These are phyloP conservation scores for Maniola hyperantus DNA, from an alignment of 2,888 invertebrate genomes.

Conservation along the genomic window DNA sequence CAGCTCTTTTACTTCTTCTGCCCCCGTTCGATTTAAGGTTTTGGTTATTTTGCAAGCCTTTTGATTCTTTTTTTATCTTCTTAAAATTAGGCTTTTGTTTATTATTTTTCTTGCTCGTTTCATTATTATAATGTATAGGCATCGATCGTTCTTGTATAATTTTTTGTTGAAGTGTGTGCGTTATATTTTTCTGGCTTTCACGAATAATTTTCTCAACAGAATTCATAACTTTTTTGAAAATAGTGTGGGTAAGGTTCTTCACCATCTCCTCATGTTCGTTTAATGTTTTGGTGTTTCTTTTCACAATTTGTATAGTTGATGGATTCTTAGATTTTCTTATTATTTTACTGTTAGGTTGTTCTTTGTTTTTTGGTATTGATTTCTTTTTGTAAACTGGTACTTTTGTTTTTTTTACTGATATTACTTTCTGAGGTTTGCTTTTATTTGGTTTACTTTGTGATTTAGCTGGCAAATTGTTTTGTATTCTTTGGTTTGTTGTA, in stretches of 20 bases:
- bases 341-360: slow-evolving; percentile 41
- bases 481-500: not conserved
- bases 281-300: slow-evolving; percentile 22
- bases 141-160: slow-evolving; percentile 42
- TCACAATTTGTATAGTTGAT: slow-evolving; percentile 30
- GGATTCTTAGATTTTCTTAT: slow-evolving; percentile 42
- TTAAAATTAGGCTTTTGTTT: slow-evolving; percentile 39
- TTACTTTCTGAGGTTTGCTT: slow-evolving; percentile 20
- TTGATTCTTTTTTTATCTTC: slow-evolving; percentile 36
- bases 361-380: slow-evolving; percentile 30
- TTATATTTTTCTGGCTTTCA: slow-evolving; percentile 42
- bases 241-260: slow-evolving; percentile 44
- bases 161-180: slow-evolving; percentile 33
- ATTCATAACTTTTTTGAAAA: slow-evolving; percentile 50
- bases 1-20: slow-evolving; percentile 11
- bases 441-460: not conserved
- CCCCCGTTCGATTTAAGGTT: not conserved
- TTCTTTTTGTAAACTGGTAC: slow-evolving; percentile 31
- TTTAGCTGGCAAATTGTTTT: not conserved
- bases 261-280: slow-evolving; percentile 37
- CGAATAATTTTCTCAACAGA: slow-evolving; percentile 51
- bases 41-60: slow-evolving; percentile 34
- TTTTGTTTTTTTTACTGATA: slow-evolving; percentile 29
- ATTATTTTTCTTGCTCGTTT: no score
- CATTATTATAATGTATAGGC: no score